These are phyloP conservation scores for Pseudomyrmex gracilis DNA, from an alignment of 1,140 invertebrate genomes.

Conservation along the genomic window DNA sequence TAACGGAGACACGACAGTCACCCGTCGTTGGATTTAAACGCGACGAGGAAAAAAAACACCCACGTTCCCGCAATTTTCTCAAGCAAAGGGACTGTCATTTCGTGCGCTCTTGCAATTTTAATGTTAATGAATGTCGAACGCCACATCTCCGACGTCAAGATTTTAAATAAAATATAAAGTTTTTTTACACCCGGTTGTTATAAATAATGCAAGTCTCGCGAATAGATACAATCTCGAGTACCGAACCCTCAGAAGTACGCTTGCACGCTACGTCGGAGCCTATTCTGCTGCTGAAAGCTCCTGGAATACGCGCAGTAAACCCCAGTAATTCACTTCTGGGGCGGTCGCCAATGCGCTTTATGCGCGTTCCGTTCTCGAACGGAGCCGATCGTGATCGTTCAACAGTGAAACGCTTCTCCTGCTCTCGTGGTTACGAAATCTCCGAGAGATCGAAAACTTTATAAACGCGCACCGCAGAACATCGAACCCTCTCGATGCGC, in stretches of 20 bases:
- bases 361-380: conserved; percentile 37
- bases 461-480: conserved; percentile 15
- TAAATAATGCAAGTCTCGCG: not conserved
- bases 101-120: not conserved
- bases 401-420: conserved; percentile 37
- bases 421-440: conserved; percentile 6
- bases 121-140: not conserved
- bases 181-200: not conserved
- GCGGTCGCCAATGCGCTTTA: conserved; percentile 30
- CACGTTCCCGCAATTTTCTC: conserved; percentile 4
- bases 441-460: conserved; percentile 5
- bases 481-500: not conserved
- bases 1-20: not conserved
- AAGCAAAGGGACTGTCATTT: not conserved
- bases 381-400: conserved; percentile 39
- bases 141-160: not conserved
- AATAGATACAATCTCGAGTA: not conserved
- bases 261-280: not conserved
- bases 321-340: conserved; percentile 11
- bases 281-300: conserved; percentile 7
- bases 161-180: not conserved
- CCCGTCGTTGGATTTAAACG: not conserved
- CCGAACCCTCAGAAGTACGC: not conserved
- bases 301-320: conserved; percentile 26
- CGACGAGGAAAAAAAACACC: not conserved